phyloP scores from a whole-genome alignment of 2,888 invertebrate genomes.

The Heliconius ethilla region DNA sequence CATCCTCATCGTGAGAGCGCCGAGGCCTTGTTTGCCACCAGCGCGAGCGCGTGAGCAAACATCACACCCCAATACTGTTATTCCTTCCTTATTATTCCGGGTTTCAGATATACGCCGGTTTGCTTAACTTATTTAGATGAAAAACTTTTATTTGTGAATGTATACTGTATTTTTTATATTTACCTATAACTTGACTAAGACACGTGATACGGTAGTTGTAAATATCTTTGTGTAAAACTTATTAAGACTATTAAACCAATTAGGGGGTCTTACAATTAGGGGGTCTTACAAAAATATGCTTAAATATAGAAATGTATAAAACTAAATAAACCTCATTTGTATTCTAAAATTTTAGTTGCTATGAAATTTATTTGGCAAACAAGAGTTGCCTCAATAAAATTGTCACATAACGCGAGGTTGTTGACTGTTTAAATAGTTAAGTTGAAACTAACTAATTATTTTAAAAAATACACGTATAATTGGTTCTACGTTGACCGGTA shows the following conservation, averaged over 20 bases:
- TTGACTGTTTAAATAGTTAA: background rate
- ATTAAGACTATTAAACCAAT: background rate
- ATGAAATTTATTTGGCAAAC: background rate
- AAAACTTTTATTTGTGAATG: background rate
- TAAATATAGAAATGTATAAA: background rate
- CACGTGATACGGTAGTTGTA: background rate
- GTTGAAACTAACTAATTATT: background rate
- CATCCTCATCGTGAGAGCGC: constrained; percentile 41
- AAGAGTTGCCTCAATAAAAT: background rate
- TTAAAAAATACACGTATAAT: constrained; percentile 14
- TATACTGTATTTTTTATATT: background rate
- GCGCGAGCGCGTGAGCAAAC: constrained; percentile 54
- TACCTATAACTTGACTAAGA: background rate
- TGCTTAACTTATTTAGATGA: constrained; percentile 4
- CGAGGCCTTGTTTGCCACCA: constrained; percentile 32
- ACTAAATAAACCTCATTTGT: background rate
- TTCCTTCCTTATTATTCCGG: constrained; percentile 41
- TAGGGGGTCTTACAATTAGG: background rate
- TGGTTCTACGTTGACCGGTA: constrained; percentile 23
- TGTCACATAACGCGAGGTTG: background rate
- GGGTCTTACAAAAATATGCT: background rate
- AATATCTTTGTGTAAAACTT: background rate
- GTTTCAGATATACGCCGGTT: background rate
- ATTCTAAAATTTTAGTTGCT: background rate
- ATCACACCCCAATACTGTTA: constrained; percentile 47